Evolutionary conservation across 2,113 vertebrate genomes (phyloP).

Genomic region (Perca schrenkii): DNA sequence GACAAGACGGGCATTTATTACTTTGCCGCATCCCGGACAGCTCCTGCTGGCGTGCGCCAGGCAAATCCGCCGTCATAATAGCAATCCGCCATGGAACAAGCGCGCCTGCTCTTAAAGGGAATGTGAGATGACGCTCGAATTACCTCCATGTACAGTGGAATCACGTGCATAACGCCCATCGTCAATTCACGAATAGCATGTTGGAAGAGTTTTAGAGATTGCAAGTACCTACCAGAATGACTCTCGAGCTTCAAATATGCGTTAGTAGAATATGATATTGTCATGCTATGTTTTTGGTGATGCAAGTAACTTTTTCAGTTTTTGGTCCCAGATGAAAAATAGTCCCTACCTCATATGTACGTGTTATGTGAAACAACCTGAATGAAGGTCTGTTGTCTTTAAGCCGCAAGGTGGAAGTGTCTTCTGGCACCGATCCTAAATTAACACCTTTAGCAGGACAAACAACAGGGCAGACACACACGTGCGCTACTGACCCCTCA

Average conservation of each 20-base stretch:
- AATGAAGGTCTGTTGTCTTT: slow-evolving; percentile 35
- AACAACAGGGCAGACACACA: slow-evolving; percentile 11
- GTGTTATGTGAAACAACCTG: slow-evolving; percentile 39
- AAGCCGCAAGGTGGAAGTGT: slow-evolving; percentile 24
- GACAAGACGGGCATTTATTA: too few species aligned
- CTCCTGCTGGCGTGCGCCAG: too few species aligned
- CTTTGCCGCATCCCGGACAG: too few species aligned
- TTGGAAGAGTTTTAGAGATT: neutral
- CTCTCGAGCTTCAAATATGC: neutral
- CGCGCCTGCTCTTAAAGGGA: too few species aligned
- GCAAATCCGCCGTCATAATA: too few species aligned
- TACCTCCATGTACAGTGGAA: neutral
- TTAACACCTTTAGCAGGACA: slow-evolving; percentile 61
- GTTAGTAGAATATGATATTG: neutral
- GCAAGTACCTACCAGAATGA: neutral
- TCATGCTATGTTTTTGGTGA: neutral
- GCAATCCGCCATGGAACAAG: too few species aligned
- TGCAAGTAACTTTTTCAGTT: neutral
- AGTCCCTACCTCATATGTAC: neutral
- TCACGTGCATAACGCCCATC: neutral
- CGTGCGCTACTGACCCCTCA: slow-evolving; percentile 43
- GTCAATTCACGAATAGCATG: neutral
- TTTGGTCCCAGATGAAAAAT: slow-evolving; percentile 3
- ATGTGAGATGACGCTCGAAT: neutral
- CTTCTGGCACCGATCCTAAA: slow-evolving; percentile 59